These are phyloP conservation scores for Aegotheles bennettii DNA, from an alignment of 2,113 vertebrate genomes.

Conservation along the genomic window DNA sequence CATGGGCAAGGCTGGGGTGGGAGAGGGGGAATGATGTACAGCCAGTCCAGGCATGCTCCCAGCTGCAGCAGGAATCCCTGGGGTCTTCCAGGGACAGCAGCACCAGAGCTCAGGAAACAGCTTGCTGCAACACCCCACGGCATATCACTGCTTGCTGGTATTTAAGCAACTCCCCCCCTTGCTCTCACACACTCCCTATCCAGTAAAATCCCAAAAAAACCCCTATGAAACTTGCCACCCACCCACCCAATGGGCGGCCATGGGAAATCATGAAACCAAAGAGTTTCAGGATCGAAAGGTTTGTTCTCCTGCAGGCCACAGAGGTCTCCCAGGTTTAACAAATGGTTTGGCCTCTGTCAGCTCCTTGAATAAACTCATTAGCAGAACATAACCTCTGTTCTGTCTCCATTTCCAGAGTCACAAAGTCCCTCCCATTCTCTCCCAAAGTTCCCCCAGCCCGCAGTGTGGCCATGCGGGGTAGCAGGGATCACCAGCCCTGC, in stretches of 20 bases:
- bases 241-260: fast-evolving
- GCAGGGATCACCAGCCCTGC: background rate
- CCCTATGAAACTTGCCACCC: fast-evolving
- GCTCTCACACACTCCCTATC: background rate
- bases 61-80: background rate
- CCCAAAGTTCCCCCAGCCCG: background rate
- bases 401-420: background rate
- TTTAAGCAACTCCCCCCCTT: background rate
- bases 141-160: background rate
- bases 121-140: fast-evolving
- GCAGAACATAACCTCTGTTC: background rate
- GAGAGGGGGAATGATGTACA: background rate
- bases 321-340: background rate
- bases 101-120: background rate
- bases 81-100: background rate
- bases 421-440: fast-evolving
- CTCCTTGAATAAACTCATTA: background rate
- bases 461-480: fast-evolving
- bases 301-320: background rate
- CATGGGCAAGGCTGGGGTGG: background rate
- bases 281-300: background rate
- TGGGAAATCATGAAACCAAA: background rate
- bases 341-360: background rate
- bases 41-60: fast-evolving
- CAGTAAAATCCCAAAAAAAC: background rate